Evolutionary conservation across 2,888 invertebrate species (phyloP), one percentile per base, ranked within the genome.

Genomic region (Gnatocerus cornutus): DNA sequence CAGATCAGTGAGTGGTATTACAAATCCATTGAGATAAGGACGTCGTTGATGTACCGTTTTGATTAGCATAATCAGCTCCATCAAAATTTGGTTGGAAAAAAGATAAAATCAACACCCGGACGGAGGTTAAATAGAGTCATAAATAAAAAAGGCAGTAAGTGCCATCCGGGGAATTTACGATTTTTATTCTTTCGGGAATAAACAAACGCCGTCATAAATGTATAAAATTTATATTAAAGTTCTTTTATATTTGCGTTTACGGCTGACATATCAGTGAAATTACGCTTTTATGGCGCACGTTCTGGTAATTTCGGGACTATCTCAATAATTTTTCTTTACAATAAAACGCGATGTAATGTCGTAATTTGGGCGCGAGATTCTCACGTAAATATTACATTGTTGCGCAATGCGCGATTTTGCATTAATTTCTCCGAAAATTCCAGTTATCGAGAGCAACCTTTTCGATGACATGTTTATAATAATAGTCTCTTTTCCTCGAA

Each of bases 61-160:
- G 56, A 55, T 55, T 55, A 55, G 39, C 37, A 55, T 56, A 56
- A 56, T 56, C 43, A 56, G 27, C 43, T 27, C 41, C 52, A 41
- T 27, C 53, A 9, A 30, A 7, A 14, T 13, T 13, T 8, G 4
- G n/a, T 39, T n/a, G 14, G 37, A 55, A n/a, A 37, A 37, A 37
- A 37, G n/a, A 37, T n/a, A 8, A n/a, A 37, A 37, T 37, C 8
- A 37, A 37, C 9, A n/a, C 2, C n/a, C 37, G 6, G 2, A 37
- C 8, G 37, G 37, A 37, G 3, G 2, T 37, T 37, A 37, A 37
- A 37, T 37, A 37, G 6, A 37, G 37, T 7, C 37, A 37, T 37
- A 37, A 37, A 37, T 37, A 37, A 37, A 37, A n/a, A 37, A n/a
- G 8, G 2, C 37, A n/a, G 1, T 2, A 21, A 21, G 37, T 37